phyloP scores from a whole-genome alignment of 2,797 vertebrate genomes.

The Rhinophrynus dorsalis region DNA sequence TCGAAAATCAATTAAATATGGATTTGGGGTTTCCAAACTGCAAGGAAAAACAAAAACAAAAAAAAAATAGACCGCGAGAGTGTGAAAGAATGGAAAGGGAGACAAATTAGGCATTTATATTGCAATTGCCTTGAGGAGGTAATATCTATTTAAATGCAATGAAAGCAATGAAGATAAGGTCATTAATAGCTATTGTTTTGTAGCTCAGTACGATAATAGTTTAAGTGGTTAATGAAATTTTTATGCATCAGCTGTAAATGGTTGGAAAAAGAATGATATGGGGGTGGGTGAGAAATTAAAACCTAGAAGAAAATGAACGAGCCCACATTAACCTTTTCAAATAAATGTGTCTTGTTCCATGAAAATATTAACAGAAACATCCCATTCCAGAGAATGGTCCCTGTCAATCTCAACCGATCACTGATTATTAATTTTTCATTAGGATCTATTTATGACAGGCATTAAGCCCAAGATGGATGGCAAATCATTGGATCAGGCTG shows the following conservation, averaged over 20 bases:
- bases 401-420: conserved; percentile 45
- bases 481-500: conserved; percentile 1
- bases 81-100: conserved; percentile 8
- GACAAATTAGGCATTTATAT: conserved; percentile 52
- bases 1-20: too few relatives aligned
- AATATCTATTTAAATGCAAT: conserved; percentile 49
- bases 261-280: neutral
- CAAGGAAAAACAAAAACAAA: too few relatives aligned
- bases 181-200: conserved; percentile 56
- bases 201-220: conserved; percentile 48
- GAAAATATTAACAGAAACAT: conserved; percentile 29
- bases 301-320: conserved; percentile 10
- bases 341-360: conserved; percentile 44
- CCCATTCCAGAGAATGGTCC: conserved; percentile 9
- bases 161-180: conserved; percentile 47
- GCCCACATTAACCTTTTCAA: conserved; percentile 40
- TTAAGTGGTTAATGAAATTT: conserved; percentile 56
- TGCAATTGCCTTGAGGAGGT: conserved; percentile 49
- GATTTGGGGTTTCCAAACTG: too few relatives aligned
- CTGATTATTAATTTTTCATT: conserved; percentile 53
- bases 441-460: conserved; percentile 48
- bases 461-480: conserved; percentile 51
- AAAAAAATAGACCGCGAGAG: neutral
- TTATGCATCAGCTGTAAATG: conserved; percentile 43
- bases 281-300: conserved; percentile 33